Conservation (phyloP, 2,888 invertebrate genomes). For the Agrilus mali region DNA sequence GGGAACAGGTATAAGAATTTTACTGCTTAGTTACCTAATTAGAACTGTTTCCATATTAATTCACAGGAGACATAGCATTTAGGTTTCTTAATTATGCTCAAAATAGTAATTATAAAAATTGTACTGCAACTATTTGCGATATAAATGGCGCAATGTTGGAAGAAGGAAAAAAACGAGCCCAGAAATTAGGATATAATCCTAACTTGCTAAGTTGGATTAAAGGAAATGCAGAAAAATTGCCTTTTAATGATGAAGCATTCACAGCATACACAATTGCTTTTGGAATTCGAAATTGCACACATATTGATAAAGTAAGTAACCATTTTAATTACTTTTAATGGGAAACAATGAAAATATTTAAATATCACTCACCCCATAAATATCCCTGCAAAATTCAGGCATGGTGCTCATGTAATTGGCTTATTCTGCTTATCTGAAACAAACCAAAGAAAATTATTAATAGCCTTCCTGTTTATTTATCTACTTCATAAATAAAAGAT, state of each 20-base stretch:
- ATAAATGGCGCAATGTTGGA: slow-evolving; percentile 92
- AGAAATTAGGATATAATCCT: slow-evolving; percentile 44
- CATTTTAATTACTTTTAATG: background rate
- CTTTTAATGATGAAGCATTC: slow-evolving; percentile 62
- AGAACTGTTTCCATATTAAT: slow-evolving; percentile 1
- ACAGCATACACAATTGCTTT: slow-evolving; percentile 95
- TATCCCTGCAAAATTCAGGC: no score
- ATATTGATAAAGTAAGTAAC: slow-evolving; percentile 63
- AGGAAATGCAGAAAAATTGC: slow-evolving; percentile 80
- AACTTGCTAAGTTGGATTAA: slow-evolving; percentile 54
- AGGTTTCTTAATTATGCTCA: slow-evolving; percentile 58
- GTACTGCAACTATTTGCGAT: slow-evolving; percentile 72
- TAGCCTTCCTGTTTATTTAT: no score
- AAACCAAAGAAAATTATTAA: no score
- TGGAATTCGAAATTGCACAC: slow-evolving; percentile 92
- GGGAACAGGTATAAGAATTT: slow-evolving; percentile 62
- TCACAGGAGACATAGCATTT: slow-evolving; percentile 83
- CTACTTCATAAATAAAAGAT: no score
- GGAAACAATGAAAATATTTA: background rate
- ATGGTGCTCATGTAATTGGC: no score
- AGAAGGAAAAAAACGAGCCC: slow-evolving; percentile 70
- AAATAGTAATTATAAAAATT: slow-evolving; percentile 24
- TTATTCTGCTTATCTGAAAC: no score
- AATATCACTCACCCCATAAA: background rate
- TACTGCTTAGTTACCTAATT: background rate